Evolutionary conservation across 2,113 vertebrate species (phyloP).

Genomic region (Dermatemys mawii): DNA sequence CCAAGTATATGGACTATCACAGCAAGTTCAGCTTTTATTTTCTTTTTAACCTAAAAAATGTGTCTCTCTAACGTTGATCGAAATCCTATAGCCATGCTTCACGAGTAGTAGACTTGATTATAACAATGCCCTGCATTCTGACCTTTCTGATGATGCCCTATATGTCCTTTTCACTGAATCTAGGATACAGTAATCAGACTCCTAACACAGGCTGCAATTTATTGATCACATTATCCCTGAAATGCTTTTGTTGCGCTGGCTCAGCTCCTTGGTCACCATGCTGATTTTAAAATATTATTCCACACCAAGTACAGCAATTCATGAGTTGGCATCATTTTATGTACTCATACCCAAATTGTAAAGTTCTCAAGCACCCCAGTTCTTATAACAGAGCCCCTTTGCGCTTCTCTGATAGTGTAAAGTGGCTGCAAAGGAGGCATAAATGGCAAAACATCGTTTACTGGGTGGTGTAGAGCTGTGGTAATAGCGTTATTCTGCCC

Average conservation of each 20-base stretch:
- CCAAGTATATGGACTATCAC: neutral
- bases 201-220: slow-evolving; percentile 46
- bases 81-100: neutral
- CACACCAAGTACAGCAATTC: neutral
- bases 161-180: slow-evolving; percentile 39
- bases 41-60: neutral
- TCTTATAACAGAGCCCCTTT: neutral
- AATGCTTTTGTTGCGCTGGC: slow-evolving; percentile 11
- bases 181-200: slow-evolving; percentile 53
- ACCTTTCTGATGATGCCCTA: slow-evolving; percentile 43
- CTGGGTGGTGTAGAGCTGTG: neutral
- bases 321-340: slow-evolving; percentile 2
- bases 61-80: neutral
- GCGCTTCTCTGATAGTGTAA: neutral
- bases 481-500: neutral
- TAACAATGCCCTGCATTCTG: neutral
- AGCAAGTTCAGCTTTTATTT: neutral
- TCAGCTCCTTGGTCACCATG: slow-evolving; percentile 12
- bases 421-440: neutral
- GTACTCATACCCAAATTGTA: neutral
- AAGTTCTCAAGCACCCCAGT: neutral
- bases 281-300: slow-evolving; percentile 48
- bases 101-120: slow-evolving; percentile 20
- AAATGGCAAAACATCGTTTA: neutral
- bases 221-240: slow-evolving; percentile 59